phyloP scores from a whole-genome alignment of 2,113 vertebrate species.

The Choloepus hoffmanni region DNA sequence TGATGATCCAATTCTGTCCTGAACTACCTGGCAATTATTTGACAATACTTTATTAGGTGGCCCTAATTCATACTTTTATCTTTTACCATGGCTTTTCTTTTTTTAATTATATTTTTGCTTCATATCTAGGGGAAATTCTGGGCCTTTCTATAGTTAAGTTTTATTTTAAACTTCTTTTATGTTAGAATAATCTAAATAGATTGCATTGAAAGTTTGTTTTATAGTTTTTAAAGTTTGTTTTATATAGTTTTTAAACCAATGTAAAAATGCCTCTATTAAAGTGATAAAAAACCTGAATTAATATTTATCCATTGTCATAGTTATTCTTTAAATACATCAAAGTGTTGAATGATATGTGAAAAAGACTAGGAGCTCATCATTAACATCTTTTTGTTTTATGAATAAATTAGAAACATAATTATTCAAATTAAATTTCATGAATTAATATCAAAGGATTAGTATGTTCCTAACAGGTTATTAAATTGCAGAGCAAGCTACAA shows the following conservation, averaged over 20 bases:
- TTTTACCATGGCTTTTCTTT: no score
- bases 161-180: constrained; percentile 48
- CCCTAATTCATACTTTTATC: background rate
- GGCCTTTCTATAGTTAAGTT: background rate
- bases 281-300: constrained; percentile 18
- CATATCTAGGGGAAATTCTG: background rate
- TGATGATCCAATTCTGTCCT: background rate
- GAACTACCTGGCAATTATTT: background rate
- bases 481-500: constrained; percentile 19
- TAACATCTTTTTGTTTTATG: constrained; percentile 63
- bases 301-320: constrained; percentile 58
- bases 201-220: background rate
- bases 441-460: constrained; percentile 68
- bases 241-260: background rate
- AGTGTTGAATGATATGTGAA: constrained; percentile 59
- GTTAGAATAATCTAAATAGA: background rate
- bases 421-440: constrained; percentile 73
- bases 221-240: constrained; percentile 13
- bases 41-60: background rate
- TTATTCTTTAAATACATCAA: constrained; percentile 55
- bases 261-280: constrained; percentile 3
- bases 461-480: constrained; percentile 50
- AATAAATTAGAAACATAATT: constrained; percentile 77
- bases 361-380: constrained; percentile 63
- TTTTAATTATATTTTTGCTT: background rate